Percentiles rank a stretch among this genome's conserved stretches.
Conservation (phyloP, 2,888 invertebrate species). For the Standfussiana lucernea region DNA sequence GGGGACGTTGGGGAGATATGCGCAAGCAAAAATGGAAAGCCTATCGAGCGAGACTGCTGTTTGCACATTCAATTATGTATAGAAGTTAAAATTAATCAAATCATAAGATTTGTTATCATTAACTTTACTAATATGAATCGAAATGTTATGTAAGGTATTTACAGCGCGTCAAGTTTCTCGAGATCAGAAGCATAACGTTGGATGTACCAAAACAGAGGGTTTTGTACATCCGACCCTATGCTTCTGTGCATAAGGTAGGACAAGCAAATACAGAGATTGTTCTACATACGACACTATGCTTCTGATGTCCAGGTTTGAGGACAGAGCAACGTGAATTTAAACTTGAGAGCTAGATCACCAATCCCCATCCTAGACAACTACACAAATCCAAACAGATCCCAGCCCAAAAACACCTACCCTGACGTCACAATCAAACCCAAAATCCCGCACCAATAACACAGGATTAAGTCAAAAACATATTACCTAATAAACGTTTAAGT, state of each 20-base stretch:
- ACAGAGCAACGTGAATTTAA: neutral
- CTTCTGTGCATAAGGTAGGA: too few relatives aligned
- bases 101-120: neutral
- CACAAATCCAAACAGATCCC: neutral
- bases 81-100: neutral
- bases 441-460: slow-evolving; percentile 10
- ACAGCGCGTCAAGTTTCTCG: too few relatives aligned
- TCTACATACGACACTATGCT: too few relatives aligned
- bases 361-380: neutral
- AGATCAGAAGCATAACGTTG: too few relatives aligned
- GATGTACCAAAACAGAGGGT: too few relatives aligned
- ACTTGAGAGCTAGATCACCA: neutral
- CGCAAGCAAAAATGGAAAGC: slow-evolving; percentile 31
- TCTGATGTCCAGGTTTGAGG: too few relatives aligned
- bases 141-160: neutral
- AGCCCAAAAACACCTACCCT: neutral
- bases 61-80: slow-evolving; percentile 25
- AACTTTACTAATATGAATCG: neutral
- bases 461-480: slow-evolving; percentile 49
- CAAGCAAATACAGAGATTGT: too few relatives aligned
- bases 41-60: slow-evolving; percentile 8
- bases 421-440: slow-evolving; percentile 2
- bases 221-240: too few relatives aligned
- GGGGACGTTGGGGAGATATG: slow-evolving; percentile 23
- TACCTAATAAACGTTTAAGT: slow-evolving; percentile 53